A percentile compares a stretch with the other conserved stretches of the same genome.
Evolutionary conservation across 2,797 vertebrate genomes (phyloP).

Genomic region (Sebastes kiyomatsui): DNA sequence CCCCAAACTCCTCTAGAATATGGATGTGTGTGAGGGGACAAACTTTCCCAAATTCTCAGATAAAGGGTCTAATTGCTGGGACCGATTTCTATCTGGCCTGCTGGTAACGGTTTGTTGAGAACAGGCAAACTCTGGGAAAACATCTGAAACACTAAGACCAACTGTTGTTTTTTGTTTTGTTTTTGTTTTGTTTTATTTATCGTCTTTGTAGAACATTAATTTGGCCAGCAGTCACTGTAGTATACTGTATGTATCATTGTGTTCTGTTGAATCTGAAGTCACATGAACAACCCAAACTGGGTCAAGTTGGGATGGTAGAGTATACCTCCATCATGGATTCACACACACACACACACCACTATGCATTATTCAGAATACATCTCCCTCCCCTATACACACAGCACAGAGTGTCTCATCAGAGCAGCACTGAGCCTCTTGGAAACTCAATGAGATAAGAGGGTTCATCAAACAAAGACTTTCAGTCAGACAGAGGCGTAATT

Average conservation of each 20-base stretch:
- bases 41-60: slow-evolving; percentile 12
- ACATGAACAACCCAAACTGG: slow-evolving; percentile 50
- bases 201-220: slow-evolving; percentile 25
- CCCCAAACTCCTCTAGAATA: neutral
- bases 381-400: slow-evolving; percentile 36
- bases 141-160: slow-evolving; percentile 1
- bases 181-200: neutral
- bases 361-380: slow-evolving; percentile 68
- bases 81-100: slow-evolving; percentile 16
- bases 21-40: neutral
- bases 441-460: slow-evolving; percentile 48
- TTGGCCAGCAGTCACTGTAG: neutral
- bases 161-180: neutral
- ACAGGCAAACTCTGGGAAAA: slow-evolving; percentile 5
- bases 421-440: slow-evolving; percentile 24
- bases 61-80: slow-evolving; percentile 21
- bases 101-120: slow-evolving; percentile 13
- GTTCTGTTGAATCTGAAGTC: slow-evolving; percentile 8
- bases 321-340: slow-evolving; percentile 4
- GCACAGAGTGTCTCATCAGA: slow-evolving; percentile 30
- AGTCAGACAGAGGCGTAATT: slow-evolving; percentile 30
- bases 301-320: slow-evolving; percentile 39
- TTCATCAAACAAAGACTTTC: slow-evolving; percentile 54
- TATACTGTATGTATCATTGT: neutral
- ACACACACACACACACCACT: neutral